Base-by-base conservation (phyloP, 1,140 invertebrate species). In the Drosophila bocqueti region DNA sequence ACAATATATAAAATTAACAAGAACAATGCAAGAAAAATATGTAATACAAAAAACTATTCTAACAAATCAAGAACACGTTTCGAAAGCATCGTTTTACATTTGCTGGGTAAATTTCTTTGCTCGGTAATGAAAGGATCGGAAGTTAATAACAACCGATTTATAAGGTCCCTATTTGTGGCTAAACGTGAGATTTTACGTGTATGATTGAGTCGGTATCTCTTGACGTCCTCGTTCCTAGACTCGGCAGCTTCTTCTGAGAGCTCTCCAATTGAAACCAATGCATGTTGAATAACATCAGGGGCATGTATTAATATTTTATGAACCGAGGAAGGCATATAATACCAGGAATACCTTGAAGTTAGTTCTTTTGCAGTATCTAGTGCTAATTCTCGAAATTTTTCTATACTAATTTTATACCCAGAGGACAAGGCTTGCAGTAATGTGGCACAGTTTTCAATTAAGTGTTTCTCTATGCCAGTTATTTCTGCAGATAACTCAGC, bases 321-420 rank as follows among this genome's bases (percentile, higher is more conserved):
- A 3, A 64, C 60, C 31, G 52, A 46, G 5, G 62, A 21, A 52
- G 46, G 62, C 24, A 66, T 26, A 52, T 73, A 58, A 42, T 60
- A 54, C 54, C 55, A 73, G 21, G 34, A 40, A 64, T 64, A 50
- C 36, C 15, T 64, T 54, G 13, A 34, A 31, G 36, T 61, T 68
- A 61, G 15, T 52, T 54, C n/a, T 42, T 18, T n/a, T n/a, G n/a
- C n/a, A n/a, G n/a, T n/a, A n/a, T n/a, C n/a, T n/a, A n/a, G n/a
- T n/a, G n/a, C n/a, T 68, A 55, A 34, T 47, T 71, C 29, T 38
- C 38, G 21, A 63, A 71, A 65, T 36, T 66, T 66, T 58, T 66
- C 29, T 31, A 66, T 10, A 29, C 64, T 57, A 2, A 63, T 73
- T 73, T 52, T 66, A 50, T 43, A 54, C 42, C 43, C 57, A 31